phyloP scores from a whole-genome alignment of 2,113 vertebrate species.

The Leptobrachium leishanense region DNA sequence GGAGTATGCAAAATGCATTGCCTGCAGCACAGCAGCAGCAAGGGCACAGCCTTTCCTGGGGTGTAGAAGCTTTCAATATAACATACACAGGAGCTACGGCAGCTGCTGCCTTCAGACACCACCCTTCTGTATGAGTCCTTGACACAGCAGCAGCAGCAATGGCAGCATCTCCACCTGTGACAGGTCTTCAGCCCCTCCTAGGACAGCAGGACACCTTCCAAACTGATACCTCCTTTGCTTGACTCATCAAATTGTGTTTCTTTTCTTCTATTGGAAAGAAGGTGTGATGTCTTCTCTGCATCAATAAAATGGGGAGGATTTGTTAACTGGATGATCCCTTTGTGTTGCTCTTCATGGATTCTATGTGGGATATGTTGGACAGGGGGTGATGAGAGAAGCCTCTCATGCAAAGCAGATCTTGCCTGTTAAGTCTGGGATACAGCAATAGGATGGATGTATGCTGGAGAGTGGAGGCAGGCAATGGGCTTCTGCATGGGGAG shows the following conservation, averaged over 20 bases:
- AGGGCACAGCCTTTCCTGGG: background rate
- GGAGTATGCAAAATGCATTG: background rate
- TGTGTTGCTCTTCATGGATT: background rate
- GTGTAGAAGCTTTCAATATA: background rate
- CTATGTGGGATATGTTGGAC: background rate
- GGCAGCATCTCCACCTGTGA: constrained; percentile 40
- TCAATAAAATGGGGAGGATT: background rate
- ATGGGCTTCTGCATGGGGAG: constrained; percentile 7
- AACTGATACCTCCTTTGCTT: constrained; percentile 14
- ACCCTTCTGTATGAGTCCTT: constrained; percentile 1
- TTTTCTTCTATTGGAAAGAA: constrained; percentile 1
- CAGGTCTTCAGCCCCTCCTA: constrained; percentile 34
- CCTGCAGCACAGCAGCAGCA: constrained; percentile 3
- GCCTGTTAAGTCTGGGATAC: background rate
- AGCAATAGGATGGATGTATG: background rate
- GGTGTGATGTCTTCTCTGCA: background rate
- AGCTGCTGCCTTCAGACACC: constrained; percentile 9
- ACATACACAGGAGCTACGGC: background rate
- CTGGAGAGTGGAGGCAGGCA: constrained; percentile 20
- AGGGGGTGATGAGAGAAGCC: background rate
- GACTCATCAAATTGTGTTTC: background rate
- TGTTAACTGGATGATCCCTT: background rate
- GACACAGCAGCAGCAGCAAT: background rate
- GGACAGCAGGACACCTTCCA: constrained; percentile 2
- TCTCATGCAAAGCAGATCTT: background rate